Evolutionary conservation across 2,797 vertebrate genomes (phyloP).

Genomic region (Amblyraja radiata): DNA sequence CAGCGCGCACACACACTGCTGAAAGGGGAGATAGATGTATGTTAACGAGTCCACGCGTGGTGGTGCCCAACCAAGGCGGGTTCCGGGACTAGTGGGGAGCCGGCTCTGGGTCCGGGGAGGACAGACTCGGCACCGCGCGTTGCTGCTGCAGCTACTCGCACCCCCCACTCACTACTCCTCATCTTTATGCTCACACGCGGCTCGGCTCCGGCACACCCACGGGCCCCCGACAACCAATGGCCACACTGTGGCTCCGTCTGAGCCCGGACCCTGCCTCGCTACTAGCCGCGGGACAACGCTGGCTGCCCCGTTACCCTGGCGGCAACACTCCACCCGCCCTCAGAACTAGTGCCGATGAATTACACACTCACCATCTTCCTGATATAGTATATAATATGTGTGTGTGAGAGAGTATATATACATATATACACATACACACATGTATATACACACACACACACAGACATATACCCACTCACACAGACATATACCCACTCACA

Average conservation of each 20-base stretch:
- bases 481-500: no score
- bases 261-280: not conserved
- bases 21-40: not conserved
- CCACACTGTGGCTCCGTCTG: no score
- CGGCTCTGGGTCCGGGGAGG: no score
- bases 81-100: not conserved
- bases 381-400: no score
- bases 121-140: not conserved
- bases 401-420: no score
- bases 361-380: no score
- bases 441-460: no score
- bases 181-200: not conserved
- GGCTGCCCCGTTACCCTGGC: not conserved
- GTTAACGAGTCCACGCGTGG: not conserved
- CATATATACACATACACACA: no score
- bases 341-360: no score
- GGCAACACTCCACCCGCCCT: no score
- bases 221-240: not conserved
- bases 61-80: slow-evolving; percentile 3
- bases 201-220: not conserved
- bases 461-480: no score
- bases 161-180: not conserved
- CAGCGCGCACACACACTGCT: no score
- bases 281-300: not conserved
- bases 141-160: not conserved